phyloP scores from a whole-genome alignment of 2,797 vertebrate species.

The Antennarius maculatus region DNA sequence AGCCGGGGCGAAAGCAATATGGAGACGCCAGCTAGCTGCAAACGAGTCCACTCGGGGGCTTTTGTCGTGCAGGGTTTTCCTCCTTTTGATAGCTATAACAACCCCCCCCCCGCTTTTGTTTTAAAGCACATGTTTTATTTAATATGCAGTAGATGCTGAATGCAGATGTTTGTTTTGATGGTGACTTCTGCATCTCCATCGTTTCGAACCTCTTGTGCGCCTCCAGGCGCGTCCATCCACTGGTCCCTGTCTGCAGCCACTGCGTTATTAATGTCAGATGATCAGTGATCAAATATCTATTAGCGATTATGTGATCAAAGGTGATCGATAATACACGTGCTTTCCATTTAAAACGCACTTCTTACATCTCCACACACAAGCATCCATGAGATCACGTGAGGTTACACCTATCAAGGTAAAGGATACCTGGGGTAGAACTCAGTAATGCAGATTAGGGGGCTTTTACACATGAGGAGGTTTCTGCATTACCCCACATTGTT shows the following conservation, averaged over 20 bases:
- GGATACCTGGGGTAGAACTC: constrained; percentile 24
- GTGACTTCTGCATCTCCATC: not conserved
- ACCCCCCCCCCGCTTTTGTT: no score
- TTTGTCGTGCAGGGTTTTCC: constrained; percentile 46
- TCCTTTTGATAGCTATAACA: not conserved
- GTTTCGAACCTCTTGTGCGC: not conserved
- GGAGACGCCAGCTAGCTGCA: constrained; percentile 44
- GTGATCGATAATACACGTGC: not conserved
- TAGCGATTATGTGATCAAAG: not conserved
- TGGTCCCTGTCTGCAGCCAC: not conserved
- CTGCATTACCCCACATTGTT: constrained; percentile 26
- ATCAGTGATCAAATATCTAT: not conserved
- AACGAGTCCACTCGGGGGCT: constrained; percentile 35
- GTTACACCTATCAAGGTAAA: constrained; percentile 18
- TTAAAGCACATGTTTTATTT: rapidly evolving
- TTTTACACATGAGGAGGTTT: not conserved
- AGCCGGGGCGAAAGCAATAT: constrained; percentile 55
- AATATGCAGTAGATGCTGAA: rapidly evolving
- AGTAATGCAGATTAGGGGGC: constrained; percentile 22
- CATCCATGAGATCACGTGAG: not conserved
- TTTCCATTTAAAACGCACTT: not conserved
- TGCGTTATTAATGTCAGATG: not conserved
- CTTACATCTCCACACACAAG: not conserved
- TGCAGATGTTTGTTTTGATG: rapidly evolving
- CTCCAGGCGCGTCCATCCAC: not conserved